These are phyloP conservation scores for Spizaetus ornatus DNA, from an alignment of 2,113 vertebrate species.

Conservation along the genomic window DNA sequence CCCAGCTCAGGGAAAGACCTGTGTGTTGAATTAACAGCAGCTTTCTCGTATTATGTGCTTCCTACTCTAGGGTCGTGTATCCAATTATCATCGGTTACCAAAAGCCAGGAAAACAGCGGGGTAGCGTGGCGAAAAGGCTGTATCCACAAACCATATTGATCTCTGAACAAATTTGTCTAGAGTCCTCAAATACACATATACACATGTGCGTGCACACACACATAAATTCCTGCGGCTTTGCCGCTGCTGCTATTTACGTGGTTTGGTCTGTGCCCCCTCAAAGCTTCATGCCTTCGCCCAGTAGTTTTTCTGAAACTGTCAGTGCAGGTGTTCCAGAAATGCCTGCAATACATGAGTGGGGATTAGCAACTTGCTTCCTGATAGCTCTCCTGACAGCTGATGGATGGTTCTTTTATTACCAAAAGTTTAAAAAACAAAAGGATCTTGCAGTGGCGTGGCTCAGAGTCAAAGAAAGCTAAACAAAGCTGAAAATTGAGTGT, in stretches of 20 bases:
- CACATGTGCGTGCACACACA: neutral
- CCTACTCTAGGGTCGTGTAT: constrained; percentile 10
- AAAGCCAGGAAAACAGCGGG: constrained; percentile 18
- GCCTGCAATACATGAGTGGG: neutral
- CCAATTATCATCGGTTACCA: constrained; percentile 44
- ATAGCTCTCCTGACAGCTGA: neutral
- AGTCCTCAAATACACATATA: neutral
- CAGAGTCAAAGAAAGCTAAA: neutral
- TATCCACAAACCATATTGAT: constrained; percentile 43
- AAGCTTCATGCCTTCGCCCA: neutral
- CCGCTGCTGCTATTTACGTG: neutral
- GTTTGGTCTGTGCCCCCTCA: neutral
- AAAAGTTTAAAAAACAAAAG: neutral
- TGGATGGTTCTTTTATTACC: constrained; percentile 16
- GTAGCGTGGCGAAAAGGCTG: neutral
- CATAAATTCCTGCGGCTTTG: constrained; percentile 16
- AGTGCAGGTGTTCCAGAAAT: neutral
- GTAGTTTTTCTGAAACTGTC: neutral
- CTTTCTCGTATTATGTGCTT: constrained; percentile 28
- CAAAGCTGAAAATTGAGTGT: neutral
- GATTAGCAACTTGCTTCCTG: neutral
- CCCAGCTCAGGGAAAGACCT: neutral
- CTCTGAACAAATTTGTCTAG: constrained; percentile 52
- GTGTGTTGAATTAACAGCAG: constrained; percentile 24
- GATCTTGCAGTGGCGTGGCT: neutral